Evolutionary conservation across 1,140 invertebrate species (phyloP).

Genomic region (Orchestia grillus): DNA sequence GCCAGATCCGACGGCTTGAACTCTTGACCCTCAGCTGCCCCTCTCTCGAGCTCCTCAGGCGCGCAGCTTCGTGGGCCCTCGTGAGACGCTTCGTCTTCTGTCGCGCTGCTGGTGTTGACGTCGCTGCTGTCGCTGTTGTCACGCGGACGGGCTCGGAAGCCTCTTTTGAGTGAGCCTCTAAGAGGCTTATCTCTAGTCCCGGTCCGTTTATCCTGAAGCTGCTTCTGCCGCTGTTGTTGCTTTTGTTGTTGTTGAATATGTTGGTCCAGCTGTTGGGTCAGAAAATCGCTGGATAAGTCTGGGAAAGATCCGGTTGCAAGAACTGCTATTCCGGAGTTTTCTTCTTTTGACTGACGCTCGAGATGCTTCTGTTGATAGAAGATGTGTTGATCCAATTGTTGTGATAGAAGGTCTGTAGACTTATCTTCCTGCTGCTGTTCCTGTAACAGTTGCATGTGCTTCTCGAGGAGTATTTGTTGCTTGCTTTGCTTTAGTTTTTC

Average conservation of each 20-base stretch:
- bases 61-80: not conserved
- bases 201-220: not conserved
- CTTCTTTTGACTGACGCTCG: not conserved
- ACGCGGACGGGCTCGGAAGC: not conserved
- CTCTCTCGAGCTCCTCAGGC: not conserved
- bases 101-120: constrained; percentile 38
- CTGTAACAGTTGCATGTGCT: constrained; percentile 25
- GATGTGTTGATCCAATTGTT: constrained; percentile 34
- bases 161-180: not conserved
- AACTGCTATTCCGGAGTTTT: not conserved
- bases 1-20: not conserved
- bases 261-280: constrained; percentile 27
- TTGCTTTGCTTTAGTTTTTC: constrained; percentile 18
- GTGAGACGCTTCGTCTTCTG: constrained; percentile 17
- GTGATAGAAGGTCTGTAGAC: not conserved
- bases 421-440: not conserved
- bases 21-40: constrained; percentile 4
- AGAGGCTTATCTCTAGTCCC: not conserved
- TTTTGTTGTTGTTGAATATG: not conserved
- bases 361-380: not conserved
- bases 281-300: constrained; percentile 4
- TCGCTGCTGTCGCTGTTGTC: constrained; percentile 44
- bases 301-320: not conserved
- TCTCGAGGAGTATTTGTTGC: constrained; percentile 26
- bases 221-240: not conserved